A percentile compares a stretch with the other conserved stretches of the same genome.
Conservation (phyloP, 2,888 invertebrate genomes). For the Pristionchus arcanus region DNA sequence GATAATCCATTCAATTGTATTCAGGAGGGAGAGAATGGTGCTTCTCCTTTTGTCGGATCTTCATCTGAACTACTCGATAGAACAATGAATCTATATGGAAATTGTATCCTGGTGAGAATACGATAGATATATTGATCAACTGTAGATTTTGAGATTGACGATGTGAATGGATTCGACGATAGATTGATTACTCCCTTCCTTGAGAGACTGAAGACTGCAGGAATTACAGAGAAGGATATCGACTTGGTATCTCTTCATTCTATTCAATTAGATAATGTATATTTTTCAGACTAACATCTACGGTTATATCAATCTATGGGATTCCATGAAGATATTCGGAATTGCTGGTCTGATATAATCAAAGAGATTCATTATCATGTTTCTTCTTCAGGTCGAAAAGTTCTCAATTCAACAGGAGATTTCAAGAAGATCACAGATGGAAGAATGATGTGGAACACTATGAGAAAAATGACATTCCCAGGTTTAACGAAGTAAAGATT, state of each 20-base stretch:
- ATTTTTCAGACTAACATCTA: constrained; percentile 56
- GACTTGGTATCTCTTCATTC: constrained; percentile 55
- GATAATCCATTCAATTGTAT: neutral
- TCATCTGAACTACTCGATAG: constrained; percentile 47
- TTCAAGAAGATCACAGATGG: constrained; percentile 52
- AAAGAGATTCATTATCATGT: neutral
- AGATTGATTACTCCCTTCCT: constrained; percentile 63
- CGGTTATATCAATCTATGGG: constrained; percentile 57
- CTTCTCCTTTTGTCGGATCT: constrained; percentile 60
- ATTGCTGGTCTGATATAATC: constrained; percentile 62
- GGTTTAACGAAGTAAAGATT: constrained; percentile 1
- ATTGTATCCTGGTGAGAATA: constrained; percentile 58
- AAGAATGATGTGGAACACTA: constrained; percentile 55
- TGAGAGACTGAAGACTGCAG: constrained; percentile 59
- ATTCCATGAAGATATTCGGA: constrained; percentile 64
- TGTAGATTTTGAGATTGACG: constrained; percentile 61
- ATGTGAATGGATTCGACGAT: constrained; percentile 65
- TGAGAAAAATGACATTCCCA: constrained; percentile 56
- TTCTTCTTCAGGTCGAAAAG: constrained; percentile 6
- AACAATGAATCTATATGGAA: constrained; percentile 57
- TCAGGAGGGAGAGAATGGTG: constrained; percentile 59
- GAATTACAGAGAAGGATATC: constrained; percentile 57
- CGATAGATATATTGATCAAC: neutral
- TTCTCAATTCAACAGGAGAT: constrained; percentile 54
- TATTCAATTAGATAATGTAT: neutral